Base-by-base conservation (phyloP, 2,888 invertebrate genomes). In the Drosophila setosimentum region DNA sequence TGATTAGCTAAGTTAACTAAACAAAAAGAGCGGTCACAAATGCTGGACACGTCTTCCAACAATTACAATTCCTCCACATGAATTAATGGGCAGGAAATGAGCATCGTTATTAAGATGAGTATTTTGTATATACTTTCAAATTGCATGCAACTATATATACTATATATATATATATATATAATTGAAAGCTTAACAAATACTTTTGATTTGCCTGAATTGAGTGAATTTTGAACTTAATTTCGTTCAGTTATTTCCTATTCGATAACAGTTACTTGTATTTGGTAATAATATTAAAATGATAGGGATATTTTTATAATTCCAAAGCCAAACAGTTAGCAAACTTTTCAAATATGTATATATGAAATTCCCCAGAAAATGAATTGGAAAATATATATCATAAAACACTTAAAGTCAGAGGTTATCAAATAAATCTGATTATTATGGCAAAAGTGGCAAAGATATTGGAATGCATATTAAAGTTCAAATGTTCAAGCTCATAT, bases 1-100 rank as follows among this genome's bases (percentile, higher is more conserved):
- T 79, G 58, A 79, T 75, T 77, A 45, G 45, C 45, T 16, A 54
- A 75, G 70, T 55, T 64, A 66, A 51, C 51, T 60, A 18, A 55
- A 55, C 45, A 48, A 53, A 33, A 10, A 24, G 30, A 57, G 18
- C 33, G 37, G 24, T 37, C 42, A 30, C 35, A 45, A 42, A 3
- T 18, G 33, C 21, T 48, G 18, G 8, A 29, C 13, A 18, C 21
- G 10, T 53, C 33, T 54, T 35, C 24, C 53, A 35, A 35, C 54
- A 54, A 35, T 54, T 18, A 10, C 6, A 35, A 18, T 6, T 35
- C 6, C 24, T 35, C 3, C 33, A 24, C 24, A 32, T 21, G 0
- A 53, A 33, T 53, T 33, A 11, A 21, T 11, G 2, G 11, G 21
- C 42, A 21, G 5, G 11, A 6, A 35, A 2, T 35, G 18, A 18